Evolutionary conservation across 2,113 vertebrate genomes (phyloP).

Genomic region (Oreochromis spilurus): DNA sequence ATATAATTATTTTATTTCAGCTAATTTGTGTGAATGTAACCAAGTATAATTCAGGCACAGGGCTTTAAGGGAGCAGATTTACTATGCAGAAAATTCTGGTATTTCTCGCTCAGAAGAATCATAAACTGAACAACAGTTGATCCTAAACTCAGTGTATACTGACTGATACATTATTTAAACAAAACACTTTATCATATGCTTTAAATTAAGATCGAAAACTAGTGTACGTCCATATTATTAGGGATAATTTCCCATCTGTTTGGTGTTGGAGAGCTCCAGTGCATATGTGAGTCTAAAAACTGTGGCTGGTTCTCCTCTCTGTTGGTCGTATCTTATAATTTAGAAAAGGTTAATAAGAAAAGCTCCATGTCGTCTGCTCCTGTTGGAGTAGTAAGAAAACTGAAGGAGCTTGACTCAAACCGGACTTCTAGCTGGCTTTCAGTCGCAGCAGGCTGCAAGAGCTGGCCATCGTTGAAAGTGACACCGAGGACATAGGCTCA

Average conservation of each 20-base stretch:
- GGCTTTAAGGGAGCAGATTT: background rate
- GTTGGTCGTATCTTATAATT: background rate
- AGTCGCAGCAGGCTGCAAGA: background rate
- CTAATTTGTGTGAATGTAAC: background rate
- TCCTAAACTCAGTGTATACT: background rate
- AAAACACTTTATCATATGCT: background rate
- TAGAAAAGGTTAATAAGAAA: constrained; percentile 22
- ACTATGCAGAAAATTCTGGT: background rate
- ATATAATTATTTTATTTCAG: background rate
- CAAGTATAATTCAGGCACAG: background rate
- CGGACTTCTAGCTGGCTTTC: background rate
- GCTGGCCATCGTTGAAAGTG: background rate
- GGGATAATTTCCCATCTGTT: background rate
- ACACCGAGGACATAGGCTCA: constrained; percentile 24
- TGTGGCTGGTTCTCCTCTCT: background rate
- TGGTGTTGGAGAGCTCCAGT: background rate
- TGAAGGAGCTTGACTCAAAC: background rate
- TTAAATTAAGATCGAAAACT: background rate
- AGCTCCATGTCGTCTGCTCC: background rate
- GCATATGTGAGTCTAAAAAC: background rate
- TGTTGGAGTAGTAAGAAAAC: constrained; percentile 5
- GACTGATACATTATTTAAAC: background rate
- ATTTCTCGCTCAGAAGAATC: background rate
- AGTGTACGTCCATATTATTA: background rate
- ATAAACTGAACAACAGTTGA: background rate